A percentile compares a stretch with the other conserved stretches of the same genome.
Conservation (phyloP, 2,113 vertebrate species). For the Platysternon megacephalum region DNA sequence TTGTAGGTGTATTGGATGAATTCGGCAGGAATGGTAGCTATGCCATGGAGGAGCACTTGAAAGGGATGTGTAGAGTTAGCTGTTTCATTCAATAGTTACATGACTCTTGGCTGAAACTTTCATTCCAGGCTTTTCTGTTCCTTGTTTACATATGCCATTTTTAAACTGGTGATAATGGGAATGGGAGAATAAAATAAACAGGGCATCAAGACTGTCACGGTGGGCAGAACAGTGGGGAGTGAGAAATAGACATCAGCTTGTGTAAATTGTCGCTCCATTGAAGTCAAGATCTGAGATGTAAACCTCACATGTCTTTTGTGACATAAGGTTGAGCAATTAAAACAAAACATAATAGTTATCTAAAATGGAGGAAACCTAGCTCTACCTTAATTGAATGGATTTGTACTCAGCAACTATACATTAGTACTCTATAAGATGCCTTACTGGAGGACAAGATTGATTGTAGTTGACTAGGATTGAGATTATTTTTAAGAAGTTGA, state of each 20-base stretch:
- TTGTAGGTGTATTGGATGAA: background rate
- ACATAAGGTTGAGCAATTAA: background rate
- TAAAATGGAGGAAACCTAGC: background rate
- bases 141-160: background rate
- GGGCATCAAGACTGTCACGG: background rate
- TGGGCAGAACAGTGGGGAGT: background rate
- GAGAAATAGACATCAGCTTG: background rate
- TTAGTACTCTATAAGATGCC: background rate
- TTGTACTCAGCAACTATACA: background rate
- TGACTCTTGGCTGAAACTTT: background rate
- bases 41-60: background rate
- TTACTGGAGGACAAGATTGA: background rate
- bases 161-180: background rate
- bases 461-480: background rate
- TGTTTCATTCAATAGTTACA: background rate
- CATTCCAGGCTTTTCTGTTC: constrained; percentile 17
- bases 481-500: background rate
- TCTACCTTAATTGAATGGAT: background rate
- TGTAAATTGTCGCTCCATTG: background rate
- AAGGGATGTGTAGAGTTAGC: background rate
- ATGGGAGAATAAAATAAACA: constrained; percentile 14
- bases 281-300: background rate
- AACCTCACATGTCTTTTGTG: background rate
- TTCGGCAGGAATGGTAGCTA: background rate
- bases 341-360: background rate